phyloP scores from a whole-genome alignment of 2,888 invertebrate genomes.

The Gymnosoma rotundatum region DNA sequence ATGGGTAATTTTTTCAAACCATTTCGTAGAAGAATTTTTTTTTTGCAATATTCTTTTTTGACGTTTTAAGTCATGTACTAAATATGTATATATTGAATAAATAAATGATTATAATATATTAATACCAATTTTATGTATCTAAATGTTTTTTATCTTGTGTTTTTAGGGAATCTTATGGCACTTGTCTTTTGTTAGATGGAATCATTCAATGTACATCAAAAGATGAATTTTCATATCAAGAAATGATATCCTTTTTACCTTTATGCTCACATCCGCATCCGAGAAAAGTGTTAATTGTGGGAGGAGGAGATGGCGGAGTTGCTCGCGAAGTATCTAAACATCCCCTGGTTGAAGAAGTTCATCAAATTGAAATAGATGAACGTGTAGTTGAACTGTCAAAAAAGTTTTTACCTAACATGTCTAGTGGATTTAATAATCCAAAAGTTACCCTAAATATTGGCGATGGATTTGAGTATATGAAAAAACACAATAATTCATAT shows the following conservation, averaged over 20 bases:
- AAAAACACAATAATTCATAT: conserved; percentile 91
- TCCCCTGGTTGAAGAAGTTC: conserved; percentile 91
- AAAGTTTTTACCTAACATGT: conserved; percentile 94
- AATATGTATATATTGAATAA: too few species aligned
- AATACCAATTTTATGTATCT: neutral
- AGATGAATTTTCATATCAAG: conserved; percentile 99
- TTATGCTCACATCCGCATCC: conserved; percentile 95
- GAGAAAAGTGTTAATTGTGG: conserved; percentile 95
- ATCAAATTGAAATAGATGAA: conserved; percentile 97
- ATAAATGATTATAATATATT: too few species aligned
- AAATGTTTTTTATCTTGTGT: conserved; percentile 4
- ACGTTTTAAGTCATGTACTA: too few species aligned
- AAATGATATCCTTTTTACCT: conserved; percentile 98
- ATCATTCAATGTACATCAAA: conserved; percentile 98
- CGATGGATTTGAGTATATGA: conserved; percentile 98
- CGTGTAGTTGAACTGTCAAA: conserved; percentile 95
- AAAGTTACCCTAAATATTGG: conserved; percentile 93
- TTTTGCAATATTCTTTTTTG: too few species aligned
- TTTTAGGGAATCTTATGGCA: conserved; percentile 86
- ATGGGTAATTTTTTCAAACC: too few species aligned
- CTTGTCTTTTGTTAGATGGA: conserved; percentile 94
- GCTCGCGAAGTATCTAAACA: conserved; percentile 97
- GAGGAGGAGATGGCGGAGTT: conserved; percentile 99
- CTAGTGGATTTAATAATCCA: conserved; percentile 90
- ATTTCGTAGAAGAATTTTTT: too few species aligned